Evolutionary conservation across 2,797 vertebrate species (phyloP).

Genomic region (Acomys russatus): DNA sequence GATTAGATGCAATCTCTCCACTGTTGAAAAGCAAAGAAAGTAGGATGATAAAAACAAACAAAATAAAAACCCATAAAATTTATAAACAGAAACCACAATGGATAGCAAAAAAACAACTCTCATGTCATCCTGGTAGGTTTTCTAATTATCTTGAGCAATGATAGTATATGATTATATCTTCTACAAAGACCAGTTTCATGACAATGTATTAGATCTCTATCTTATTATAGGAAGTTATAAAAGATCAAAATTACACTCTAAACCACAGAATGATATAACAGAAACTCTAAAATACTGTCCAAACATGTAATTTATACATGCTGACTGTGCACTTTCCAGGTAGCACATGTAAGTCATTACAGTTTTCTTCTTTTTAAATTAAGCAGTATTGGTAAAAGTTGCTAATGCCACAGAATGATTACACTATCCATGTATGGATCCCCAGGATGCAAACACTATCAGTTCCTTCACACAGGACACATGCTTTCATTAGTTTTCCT

Average conservation of each 20-base stretch:
- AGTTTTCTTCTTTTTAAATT: slow-evolving; percentile 53
- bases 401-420: slow-evolving; percentile 18
- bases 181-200: slow-evolving; percentile 75
- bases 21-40: slow-evolving; percentile 1
- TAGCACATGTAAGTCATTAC: background rate
- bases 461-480: background rate
- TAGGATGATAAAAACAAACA: background rate
- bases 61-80: background rate
- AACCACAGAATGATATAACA: slow-evolving; percentile 49
- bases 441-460: background rate
- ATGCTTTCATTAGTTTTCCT: background rate
- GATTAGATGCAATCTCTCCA: slow-evolving; percentile 14
- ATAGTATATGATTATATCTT: slow-evolving; percentile 56
- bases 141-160: slow-evolving; percentile 47
- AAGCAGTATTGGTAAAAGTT: background rate
- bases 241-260: slow-evolving; percentile 25
- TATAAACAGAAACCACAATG: background rate
- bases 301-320: background rate
- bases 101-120: background rate
- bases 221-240: slow-evolving; percentile 54
- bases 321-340: slow-evolving; percentile 12
- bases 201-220: slow-evolving; percentile 74
- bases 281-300: slow-evolving; percentile 23
- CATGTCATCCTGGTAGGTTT: background rate
- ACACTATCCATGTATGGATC: background rate